These are phyloP conservation scores for Dissostichus mawsoni DNA, from an alignment of 2,113 vertebrate genomes.

Conservation along the genomic window DNA sequence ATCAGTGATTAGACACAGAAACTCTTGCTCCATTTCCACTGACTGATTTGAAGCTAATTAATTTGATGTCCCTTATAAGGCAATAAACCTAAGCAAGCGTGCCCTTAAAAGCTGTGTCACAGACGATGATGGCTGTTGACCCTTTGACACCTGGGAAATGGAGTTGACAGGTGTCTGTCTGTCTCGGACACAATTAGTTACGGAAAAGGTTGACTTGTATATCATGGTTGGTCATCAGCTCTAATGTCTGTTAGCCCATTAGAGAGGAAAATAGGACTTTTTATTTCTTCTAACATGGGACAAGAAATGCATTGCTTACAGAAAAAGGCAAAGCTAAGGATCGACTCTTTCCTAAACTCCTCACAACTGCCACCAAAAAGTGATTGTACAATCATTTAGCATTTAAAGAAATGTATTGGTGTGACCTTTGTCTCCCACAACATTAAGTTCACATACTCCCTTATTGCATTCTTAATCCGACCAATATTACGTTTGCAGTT, in stretches of 20 bases:
- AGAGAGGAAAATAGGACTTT: background rate
- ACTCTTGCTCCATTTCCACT: conserved; percentile 77
- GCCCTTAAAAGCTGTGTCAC: conserved; percentile 72
- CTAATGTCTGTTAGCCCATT: background rate
- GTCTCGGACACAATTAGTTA: background rate
- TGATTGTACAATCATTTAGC: too few species aligned
- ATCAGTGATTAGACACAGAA: conserved; percentile 81
- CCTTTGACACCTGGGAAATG: conserved; percentile 56
- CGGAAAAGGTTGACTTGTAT: conserved; percentile 10
- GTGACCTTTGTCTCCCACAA: too few species aligned
- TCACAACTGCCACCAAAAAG: too few species aligned
- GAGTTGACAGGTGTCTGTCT: conserved; percentile 54
- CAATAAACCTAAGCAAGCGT: conserved; percentile 76
- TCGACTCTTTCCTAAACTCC: too few species aligned
- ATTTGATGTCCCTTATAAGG: conserved; percentile 83
- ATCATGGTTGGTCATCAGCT: background rate
- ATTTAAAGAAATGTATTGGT: too few species aligned
- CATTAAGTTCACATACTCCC: too few species aligned
- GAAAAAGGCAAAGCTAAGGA: conserved; percentile 3
- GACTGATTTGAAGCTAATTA: conserved; percentile 84
- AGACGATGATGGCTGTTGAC: conserved; percentile 45
- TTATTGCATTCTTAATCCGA: too few species aligned
- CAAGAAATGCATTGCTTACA: background rate
- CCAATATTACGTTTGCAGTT: too few species aligned
- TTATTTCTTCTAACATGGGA: background rate